phyloP scores from a whole-genome alignment of 2,797 vertebrate species.

The Potorous gilbertii region DNA sequence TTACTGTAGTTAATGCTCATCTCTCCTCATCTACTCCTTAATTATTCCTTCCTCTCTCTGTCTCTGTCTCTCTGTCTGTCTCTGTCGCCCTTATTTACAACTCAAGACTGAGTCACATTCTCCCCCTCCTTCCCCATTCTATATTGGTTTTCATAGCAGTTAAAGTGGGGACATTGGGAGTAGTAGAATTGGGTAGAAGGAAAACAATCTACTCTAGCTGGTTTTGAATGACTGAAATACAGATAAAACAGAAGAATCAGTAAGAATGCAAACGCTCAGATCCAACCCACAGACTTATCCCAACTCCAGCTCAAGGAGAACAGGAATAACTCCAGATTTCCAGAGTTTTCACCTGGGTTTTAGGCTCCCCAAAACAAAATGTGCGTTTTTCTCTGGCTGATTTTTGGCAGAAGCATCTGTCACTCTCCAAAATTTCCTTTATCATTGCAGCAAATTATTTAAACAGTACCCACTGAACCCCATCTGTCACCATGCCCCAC shows the following conservation, averaged over 20 bases:
- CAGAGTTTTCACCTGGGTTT: slow-evolving; percentile 19
- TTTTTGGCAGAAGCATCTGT: slow-evolving; percentile 80
- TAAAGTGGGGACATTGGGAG: neutral
- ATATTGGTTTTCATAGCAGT: neutral
- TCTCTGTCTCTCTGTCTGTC: neutral
- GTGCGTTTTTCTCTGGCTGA: slow-evolving; percentile 57
- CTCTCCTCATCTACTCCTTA: neutral
- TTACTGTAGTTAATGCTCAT: neutral
- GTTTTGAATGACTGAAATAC: neutral
- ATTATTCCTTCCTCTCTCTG: neutral
- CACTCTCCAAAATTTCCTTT: slow-evolving; percentile 75
- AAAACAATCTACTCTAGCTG: neutral
- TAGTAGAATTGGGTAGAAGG: neutral
- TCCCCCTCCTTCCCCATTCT: rapidly evolving
- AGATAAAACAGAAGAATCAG: neutral
- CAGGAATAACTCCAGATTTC: neutral
- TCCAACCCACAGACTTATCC: neutral
- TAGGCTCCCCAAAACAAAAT: slow-evolving; percentile 58
- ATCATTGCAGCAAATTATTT: slow-evolving; percentile 82
- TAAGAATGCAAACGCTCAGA: neutral
- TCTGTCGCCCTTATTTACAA: neutral
- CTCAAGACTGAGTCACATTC: neutral
- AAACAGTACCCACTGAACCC: slow-evolving; percentile 81
- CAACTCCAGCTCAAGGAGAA: neutral
- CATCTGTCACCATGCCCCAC: slow-evolving; percentile 80